Conservation (phyloP, 2,797 vertebrate species). For the Delichon dasypus region DNA sequence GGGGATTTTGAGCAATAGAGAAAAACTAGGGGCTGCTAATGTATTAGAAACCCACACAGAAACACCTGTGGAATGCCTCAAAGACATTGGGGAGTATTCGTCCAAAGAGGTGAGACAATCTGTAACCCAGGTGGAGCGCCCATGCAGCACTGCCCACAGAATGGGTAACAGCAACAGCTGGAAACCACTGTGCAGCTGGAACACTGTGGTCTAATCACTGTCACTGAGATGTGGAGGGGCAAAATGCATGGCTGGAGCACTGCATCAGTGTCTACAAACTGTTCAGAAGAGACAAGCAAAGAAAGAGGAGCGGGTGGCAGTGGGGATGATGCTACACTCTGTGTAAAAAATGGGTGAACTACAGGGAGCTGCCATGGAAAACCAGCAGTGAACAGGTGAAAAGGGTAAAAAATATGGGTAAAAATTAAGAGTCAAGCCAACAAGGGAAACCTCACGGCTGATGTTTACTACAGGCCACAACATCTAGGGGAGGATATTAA, state of each 20-base stretch:
- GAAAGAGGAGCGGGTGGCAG: rapidly evolving
- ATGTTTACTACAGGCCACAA: background rate
- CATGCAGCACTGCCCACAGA: rapidly evolving
- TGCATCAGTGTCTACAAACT: background rate
- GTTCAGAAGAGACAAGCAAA: background rate
- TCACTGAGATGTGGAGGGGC: background rate
- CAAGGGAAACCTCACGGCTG: background rate
- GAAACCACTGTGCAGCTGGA: background rate
- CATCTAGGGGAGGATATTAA: background rate
- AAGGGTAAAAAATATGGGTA: background rate
- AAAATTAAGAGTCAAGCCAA: background rate
- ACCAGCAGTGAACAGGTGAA: background rate
- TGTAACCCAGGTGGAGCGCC: background rate
- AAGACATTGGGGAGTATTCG: background rate
- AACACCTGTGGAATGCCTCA: background rate
- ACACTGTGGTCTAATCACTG: background rate
- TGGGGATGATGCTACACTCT: background rate
- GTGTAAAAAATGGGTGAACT: no score
- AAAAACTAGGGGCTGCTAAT: background rate
- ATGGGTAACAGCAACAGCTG: background rate
- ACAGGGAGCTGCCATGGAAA: background rate
- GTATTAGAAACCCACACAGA: background rate
- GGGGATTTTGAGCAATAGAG: background rate
- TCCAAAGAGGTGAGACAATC: background rate
- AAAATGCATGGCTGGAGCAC: background rate